A percentile compares a stretch with the other conserved stretches of the same genome.
phyloP scores from a whole-genome alignment of 2,797 vertebrate species.

The Simalia tracyae region DNA sequence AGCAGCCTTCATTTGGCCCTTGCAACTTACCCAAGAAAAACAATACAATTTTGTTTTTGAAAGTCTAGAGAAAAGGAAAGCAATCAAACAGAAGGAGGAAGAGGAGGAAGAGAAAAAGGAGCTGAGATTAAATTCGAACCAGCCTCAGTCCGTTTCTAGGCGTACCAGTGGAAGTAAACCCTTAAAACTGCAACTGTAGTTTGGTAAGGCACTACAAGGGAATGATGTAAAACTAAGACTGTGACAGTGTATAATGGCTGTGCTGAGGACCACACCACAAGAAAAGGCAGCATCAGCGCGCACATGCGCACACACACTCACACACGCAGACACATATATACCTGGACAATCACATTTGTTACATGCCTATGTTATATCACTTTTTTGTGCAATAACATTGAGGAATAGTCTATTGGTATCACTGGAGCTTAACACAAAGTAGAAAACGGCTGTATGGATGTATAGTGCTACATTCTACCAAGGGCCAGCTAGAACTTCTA shows the following conservation, averaged over 20 bases:
- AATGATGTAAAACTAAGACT: constrained; percentile 87
- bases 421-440: constrained; percentile 78
- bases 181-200: constrained; percentile 81
- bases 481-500: constrained; percentile 78
- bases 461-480: constrained; percentile 89
- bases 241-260: constrained; percentile 76
- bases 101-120: constrained; percentile 41
- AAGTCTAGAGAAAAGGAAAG: constrained; percentile 36
- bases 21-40: constrained; percentile 57
- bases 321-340: constrained; percentile 54
- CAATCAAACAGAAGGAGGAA: constrained; percentile 39
- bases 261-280: constrained; percentile 77
- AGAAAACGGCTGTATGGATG: constrained; percentile 68
- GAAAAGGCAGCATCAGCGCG: constrained; percentile 79
- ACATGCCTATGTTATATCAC: constrained; percentile 92
- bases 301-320: constrained; percentile 38
- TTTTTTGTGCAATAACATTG: constrained; percentile 92
- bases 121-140: constrained; percentile 67
- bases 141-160: constrained; percentile 79
- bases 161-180: constrained; percentile 86
- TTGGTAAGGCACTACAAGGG: constrained; percentile 99
- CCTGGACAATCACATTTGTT: constrained; percentile 87
- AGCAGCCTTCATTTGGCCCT: constrained; percentile 20
- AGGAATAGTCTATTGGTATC: constrained; percentile 90
- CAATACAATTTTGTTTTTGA: background rate